These are phyloP conservation scores for Pan troglodytes DNA, from an alignment of 2,113 vertebrate genomes.

Conservation along the genomic window DNA sequence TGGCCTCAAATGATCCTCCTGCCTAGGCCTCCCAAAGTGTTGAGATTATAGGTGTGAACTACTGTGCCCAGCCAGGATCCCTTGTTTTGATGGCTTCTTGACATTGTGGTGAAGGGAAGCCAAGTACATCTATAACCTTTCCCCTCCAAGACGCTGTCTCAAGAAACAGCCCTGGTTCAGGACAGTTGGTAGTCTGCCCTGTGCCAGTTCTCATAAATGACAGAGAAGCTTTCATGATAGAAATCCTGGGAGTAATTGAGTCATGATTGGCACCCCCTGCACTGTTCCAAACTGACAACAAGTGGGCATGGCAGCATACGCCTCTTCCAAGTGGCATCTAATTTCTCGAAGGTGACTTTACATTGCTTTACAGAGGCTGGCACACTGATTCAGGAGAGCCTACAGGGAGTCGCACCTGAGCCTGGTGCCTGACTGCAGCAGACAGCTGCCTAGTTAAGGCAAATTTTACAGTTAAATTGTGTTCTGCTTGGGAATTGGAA, in stretches of 20 bases:
- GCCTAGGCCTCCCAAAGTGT: too few relatives aligned
- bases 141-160: neutral
- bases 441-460: constrained; percentile 75
- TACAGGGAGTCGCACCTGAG: constrained; percentile 67
- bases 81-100: neutral
- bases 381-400: neutral
- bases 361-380: constrained; percentile 48
- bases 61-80: neutral
- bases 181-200: neutral
- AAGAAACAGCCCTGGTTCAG: neutral
- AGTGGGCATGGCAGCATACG: neutral
- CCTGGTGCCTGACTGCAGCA: constrained; percentile 38
- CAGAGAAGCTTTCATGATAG: constrained; percentile 1
- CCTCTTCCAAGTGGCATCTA: constrained; percentile 62
- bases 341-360: constrained; percentile 66
- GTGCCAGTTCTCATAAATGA: neutral
- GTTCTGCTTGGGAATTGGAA: constrained; percentile 66
- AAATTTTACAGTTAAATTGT: constrained; percentile 72
- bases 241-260: constrained; percentile 56
- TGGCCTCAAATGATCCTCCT: too few relatives aligned
- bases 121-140: neutral
- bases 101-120: neutral
- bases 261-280: constrained; percentile 16
- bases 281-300: constrained; percentile 11
- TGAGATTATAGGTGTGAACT: too few relatives aligned